Evolutionary conservation across 2,113 vertebrate species (phyloP).

Genomic region (Oryctolagus cuniculus): mOryCun1.1 NC_091441.1:94342001-94342500

Average conservation of each 20-base stretch:
- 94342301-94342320: constrained; percentile 19
- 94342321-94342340: constrained; percentile 17
- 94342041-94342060: constrained; percentile 82
- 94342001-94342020: constrained; percentile 90
- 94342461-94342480: background rate
- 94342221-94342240: background rate
- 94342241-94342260: background rate
- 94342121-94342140: constrained; percentile 50
- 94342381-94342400: constrained; percentile 56
- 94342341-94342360: constrained; percentile 28
- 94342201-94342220: constrained; percentile 2
- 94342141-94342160: constrained; percentile 67
- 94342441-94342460: background rate
- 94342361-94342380: background rate
- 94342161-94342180: background rate
- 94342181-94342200: background rate
- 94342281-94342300: background rate
- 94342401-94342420: background rate
- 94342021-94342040: constrained; percentile 83
- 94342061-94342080: constrained; percentile 75
- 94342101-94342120: constrained; percentile 57
- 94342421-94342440: constrained; percentile 35
- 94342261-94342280: background rate
- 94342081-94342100: constrained; percentile 68
- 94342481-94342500: background rate